A percentile compares a stretch with the other conserved stretches of the same genome.
Conservation (phyloP, 2,113 vertebrate species). For the Sorex araneus region DNA sequence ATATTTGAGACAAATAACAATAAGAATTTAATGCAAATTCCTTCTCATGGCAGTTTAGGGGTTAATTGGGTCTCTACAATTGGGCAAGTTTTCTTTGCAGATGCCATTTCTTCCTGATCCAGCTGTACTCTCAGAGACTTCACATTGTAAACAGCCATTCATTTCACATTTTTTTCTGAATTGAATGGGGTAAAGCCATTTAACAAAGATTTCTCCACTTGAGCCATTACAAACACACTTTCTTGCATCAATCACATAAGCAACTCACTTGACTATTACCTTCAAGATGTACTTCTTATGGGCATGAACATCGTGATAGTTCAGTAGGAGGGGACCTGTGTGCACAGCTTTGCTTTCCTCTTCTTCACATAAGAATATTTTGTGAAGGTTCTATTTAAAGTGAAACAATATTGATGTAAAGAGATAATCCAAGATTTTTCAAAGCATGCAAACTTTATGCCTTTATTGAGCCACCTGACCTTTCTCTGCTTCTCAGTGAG, state of each 20-base stretch:
- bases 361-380: slow-evolving; percentile 83
- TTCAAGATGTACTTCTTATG: slow-evolving; percentile 87
- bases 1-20: slow-evolving; percentile 29
- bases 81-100: slow-evolving; percentile 3
- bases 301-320: slow-evolving; percentile 90
- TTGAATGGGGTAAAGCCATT: background rate
- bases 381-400: slow-evolving; percentile 85
- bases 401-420: slow-evolving; percentile 52
- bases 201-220: background rate
- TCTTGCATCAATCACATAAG: fast-evolving
- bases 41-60: background rate
- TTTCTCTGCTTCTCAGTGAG: slow-evolving; percentile 88
- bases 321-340: slow-evolving; percentile 89
- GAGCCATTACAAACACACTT: background rate
- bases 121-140: background rate
- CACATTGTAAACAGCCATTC: background rate
- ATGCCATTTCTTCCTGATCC: background rate
- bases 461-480: slow-evolving; percentile 84
- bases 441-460: background rate
- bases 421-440: background rate
- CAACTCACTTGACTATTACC: slow-evolving; percentile 80
- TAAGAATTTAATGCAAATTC: background rate
- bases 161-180: background rate
- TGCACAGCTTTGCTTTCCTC: slow-evolving; percentile 9
- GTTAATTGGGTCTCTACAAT: background rate